Percentiles rank a stretch among this genome's conserved stretches.
Evolutionary conservation across 2,113 vertebrate species (phyloP).

Genomic region (Psittacara wagleri): DNA sequence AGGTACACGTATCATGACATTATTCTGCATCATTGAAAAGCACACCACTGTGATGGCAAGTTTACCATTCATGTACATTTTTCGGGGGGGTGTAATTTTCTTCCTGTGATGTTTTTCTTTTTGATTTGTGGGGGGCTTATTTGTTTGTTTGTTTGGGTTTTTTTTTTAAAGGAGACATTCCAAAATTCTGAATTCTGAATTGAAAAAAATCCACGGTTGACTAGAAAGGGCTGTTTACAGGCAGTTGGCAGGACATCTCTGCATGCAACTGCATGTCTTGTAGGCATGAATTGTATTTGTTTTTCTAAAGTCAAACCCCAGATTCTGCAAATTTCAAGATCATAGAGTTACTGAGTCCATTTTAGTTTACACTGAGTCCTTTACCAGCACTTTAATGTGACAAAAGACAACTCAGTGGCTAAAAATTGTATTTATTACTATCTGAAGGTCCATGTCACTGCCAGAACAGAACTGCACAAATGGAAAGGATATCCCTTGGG

Average conservation of each 20-base stretch:
- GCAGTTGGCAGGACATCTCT: neutral
- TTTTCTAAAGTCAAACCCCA: neutral
- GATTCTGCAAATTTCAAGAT: neutral
- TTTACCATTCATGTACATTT: constrained; percentile 11
- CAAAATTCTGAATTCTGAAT: neutral
- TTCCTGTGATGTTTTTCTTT: neutral
- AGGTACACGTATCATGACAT: neutral
- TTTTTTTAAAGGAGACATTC: neutral
- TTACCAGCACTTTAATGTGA: neutral
- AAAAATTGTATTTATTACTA: neutral
- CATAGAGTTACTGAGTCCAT: neutral
- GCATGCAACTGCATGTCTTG: neutral
- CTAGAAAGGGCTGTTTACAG: neutral
- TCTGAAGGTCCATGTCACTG: neutral
- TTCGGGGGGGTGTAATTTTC: neutral
- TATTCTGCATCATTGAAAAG: neutral
- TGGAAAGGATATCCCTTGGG: neutral
- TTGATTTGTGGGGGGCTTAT: neutral
- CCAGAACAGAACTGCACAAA: neutral
- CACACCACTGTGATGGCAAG: neutral
- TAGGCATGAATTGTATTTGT: neutral
- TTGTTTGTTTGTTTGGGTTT: neutral
- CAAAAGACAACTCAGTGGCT: neutral
- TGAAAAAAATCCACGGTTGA: neutral
- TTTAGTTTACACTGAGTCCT: neutral